Conservation (phyloP, 2,797 vertebrate species). For the Scolopax rusticola region DNA sequence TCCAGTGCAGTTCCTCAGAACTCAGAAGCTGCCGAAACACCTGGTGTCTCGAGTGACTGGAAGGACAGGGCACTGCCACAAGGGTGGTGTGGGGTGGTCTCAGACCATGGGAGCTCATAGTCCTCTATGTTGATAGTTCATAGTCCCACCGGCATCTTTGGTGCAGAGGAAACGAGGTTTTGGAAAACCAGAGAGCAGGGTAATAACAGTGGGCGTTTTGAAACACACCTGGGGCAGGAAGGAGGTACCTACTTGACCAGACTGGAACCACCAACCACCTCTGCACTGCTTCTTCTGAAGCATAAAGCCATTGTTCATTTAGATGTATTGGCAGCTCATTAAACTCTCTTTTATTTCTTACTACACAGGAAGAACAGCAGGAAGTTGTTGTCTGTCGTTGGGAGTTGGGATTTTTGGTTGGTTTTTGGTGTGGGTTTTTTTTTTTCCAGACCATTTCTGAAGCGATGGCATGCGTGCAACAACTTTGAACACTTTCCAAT, state of each 20-base stretch:
- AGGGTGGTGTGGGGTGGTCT: fast-evolving
- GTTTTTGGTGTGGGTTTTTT: too few relatives aligned
- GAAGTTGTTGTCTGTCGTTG: not conserved
- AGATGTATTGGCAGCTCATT: not conserved
- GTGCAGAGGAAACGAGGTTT: not conserved
- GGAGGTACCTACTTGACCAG: not conserved
- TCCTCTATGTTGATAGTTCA: too few relatives aligned
- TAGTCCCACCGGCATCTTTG: not conserved
- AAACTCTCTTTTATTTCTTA: not conserved
- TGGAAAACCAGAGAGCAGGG: too few relatives aligned
- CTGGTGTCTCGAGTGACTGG: fast-evolving
- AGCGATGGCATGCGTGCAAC: not conserved
- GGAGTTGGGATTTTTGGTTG: fast-evolving
- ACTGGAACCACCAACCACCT: not conserved
- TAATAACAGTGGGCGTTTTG: not conserved
- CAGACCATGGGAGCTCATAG: fast-evolving
- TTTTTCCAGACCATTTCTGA: not conserved
- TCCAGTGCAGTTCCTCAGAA: not conserved
- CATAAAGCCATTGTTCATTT: not conserved
- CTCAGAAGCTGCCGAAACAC: fast-evolving
- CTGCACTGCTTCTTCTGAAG: not conserved
- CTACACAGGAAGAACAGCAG: not conserved
- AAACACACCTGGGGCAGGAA: not conserved
- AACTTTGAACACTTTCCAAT: not conserved
- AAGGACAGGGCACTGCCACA: not conserved